phyloP scores from a whole-genome alignment of 2,888 invertebrate genomes.

The Eudemis profundana region DNA sequence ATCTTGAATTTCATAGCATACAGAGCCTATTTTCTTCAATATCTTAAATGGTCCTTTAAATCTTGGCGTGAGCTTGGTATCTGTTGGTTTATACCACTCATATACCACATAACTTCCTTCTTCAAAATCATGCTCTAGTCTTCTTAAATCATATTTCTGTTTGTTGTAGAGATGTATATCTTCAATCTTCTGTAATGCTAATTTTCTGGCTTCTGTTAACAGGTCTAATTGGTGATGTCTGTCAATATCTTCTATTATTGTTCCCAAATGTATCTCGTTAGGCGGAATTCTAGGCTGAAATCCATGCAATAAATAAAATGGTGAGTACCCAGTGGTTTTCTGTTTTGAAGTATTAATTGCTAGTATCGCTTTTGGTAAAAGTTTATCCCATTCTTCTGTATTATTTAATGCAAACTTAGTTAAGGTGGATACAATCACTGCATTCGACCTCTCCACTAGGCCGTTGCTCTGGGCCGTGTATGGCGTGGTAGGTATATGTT shows the following conservation, averaged over 20 bases:
- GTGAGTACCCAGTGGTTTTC: slow-evolving; percentile 11
- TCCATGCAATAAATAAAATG: slow-evolving; percentile 7
- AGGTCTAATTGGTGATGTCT: slow-evolving; percentile 6
- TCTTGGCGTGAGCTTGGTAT: slow-evolving; percentile 3
- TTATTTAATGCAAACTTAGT: slow-evolving; percentile 18
- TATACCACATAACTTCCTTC: slow-evolving; percentile 11
- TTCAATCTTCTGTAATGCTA: not conserved
- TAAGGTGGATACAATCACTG: slow-evolving; percentile 8
- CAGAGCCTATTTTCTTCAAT: slow-evolving; percentile 10
- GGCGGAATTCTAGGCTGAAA: slow-evolving; percentile 13
- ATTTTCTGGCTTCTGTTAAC: not conserved
- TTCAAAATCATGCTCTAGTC: not conserved
- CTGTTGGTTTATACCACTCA: slow-evolving; percentile 12
- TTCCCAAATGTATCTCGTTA: slow-evolving; percentile 19
- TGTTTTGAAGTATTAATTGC: slow-evolving; percentile 17
- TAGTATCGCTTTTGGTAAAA: slow-evolving; percentile 11
- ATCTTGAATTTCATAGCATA: slow-evolving; percentile 12
- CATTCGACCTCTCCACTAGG: slow-evolving; percentile 4
- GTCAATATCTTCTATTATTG: slow-evolving; percentile 2
- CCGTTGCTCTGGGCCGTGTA: slow-evolving; percentile 41
- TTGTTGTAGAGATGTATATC: slow-evolving; percentile 10
- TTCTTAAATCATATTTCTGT: slow-evolving; percentile 6
- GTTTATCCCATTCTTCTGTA: slow-evolving; percentile 15
- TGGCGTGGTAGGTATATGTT: slow-evolving; percentile 36
- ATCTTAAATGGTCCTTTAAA: slow-evolving; percentile 10